phyloP scores from a whole-genome alignment of 2,113 vertebrate genomes.

The Ciconia maguari region DNA sequence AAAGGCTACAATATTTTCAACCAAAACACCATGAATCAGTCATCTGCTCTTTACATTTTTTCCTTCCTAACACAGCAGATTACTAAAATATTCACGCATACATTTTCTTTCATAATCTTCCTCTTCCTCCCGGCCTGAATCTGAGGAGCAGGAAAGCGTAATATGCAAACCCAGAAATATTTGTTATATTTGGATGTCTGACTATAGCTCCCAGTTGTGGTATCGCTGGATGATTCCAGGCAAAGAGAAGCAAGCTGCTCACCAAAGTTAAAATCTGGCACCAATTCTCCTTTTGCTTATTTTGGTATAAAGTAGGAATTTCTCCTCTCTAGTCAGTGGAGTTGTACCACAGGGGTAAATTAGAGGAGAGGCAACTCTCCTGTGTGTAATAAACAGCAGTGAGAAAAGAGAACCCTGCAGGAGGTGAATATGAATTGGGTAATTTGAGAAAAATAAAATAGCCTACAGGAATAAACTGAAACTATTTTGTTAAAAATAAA shows the following conservation, averaged over 20 bases:
- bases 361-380: neutral
- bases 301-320: conserved; percentile 45
- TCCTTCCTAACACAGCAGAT: conserved; percentile 3
- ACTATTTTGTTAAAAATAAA: neutral
- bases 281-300: neutral
- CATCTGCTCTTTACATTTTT: conserved; percentile 23
- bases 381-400: neutral
- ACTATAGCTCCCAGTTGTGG: neutral
- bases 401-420: neutral
- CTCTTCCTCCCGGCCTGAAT: neutral
- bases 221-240: neutral
- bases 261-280: conserved; percentile 12
- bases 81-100: conserved; percentile 12
- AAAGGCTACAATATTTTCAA: conserved; percentile 25
- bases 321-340: neutral
- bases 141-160: neutral
- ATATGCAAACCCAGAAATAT: conserved; percentile 20
- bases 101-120: neutral
- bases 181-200: conserved; percentile 25
- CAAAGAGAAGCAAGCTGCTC: conserved; percentile 6
- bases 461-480: neutral
- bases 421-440: neutral
- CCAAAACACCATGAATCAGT: conserved; percentile 32
- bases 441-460: conserved; percentile 37
- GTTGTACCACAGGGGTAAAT: neutral